These are phyloP conservation scores for Antechinus stuartii DNA, from an alignment of 2,113 vertebrate species.

Conservation along the genomic window DNA sequence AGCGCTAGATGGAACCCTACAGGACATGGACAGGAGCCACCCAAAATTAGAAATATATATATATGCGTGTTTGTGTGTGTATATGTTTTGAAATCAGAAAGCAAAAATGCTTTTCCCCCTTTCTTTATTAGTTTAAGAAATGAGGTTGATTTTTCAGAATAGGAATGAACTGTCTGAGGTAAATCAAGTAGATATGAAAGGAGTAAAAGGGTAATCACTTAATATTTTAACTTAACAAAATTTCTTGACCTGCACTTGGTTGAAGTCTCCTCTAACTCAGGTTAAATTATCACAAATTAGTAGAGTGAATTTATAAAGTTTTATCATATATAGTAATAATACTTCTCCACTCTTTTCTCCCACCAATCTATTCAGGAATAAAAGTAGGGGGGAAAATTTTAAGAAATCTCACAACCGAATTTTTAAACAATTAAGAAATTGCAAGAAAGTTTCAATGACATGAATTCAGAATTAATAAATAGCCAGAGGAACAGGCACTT, in stretches of 20 bases:
- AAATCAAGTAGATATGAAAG: background rate
- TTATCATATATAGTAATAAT: constrained; percentile 4
- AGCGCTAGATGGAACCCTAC: background rate
- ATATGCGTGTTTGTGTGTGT: too few species aligned
- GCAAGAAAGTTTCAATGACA: constrained; percentile 20
- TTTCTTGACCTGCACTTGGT: constrained; percentile 8
- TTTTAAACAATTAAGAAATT: constrained; percentile 20
- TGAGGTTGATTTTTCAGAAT: constrained; percentile 23
- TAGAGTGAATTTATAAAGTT: constrained; percentile 4
- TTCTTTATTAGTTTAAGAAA: constrained; percentile 1
- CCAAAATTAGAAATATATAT: background rate
- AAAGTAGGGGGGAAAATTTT: constrained; percentile 12
- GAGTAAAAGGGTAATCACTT: background rate
- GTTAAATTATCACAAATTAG: constrained; percentile 23
- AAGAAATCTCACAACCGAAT: constrained; percentile 16
- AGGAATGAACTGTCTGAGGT: background rate
- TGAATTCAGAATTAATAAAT: constrained; percentile 31
- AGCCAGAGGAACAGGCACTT: constrained; percentile 71
- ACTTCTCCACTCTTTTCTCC: background rate
- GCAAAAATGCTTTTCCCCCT: background rate
- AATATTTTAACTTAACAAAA: background rate
- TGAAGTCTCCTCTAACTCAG: constrained; percentile 29
- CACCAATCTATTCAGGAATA: background rate
- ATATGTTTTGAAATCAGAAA: constrained; percentile 16
- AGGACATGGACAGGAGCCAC: background rate